phyloP scores from a whole-genome alignment of 2,888 invertebrate genomes.

The Tachystola acroxantha region DNA sequence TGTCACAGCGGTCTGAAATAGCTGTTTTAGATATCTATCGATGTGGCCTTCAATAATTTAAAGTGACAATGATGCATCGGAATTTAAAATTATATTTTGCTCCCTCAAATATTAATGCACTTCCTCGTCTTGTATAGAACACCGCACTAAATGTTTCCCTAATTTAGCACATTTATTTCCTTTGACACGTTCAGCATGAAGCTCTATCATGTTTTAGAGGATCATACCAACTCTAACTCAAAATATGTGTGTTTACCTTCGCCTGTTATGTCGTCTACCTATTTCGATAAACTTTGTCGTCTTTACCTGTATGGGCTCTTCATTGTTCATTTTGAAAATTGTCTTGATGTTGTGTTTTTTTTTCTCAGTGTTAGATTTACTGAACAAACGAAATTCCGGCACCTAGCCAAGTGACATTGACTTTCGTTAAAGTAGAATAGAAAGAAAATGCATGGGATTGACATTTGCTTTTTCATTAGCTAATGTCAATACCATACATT shows the following conservation, averaged over 20 bases:
- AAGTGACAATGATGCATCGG: conserved; percentile 33
- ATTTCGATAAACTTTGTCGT: conserved; percentile 13
- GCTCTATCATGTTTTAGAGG: conserved; percentile 19
- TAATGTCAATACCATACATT: too few species aligned
- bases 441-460: too few species aligned
- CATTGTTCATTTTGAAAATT: conserved; percentile 5
- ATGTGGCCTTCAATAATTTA: conserved; percentile 49
- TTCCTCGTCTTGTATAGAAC: conserved; percentile 53
- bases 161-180: conserved; percentile 49
- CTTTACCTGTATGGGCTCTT: too few species aligned
- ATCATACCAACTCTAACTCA: too few species aligned
- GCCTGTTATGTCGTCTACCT: conserved; percentile 24
- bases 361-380: neutral
- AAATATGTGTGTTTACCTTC: conserved; percentile 9
- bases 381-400: too few species aligned
- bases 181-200: conserved; percentile 48
- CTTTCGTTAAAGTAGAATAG: too few species aligned
- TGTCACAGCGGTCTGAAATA: conserved; percentile 64
- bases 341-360: conserved; percentile 7
- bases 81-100: conserved; percentile 33
- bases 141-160: conserved; percentile 67
- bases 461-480: too few species aligned
- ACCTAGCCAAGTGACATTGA: too few species aligned
- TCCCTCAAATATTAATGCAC: conserved; percentile 52
- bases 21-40: conserved; percentile 52